These are phyloP conservation scores for Habroteleia sp. DNA, from an alignment of 2,888 invertebrate species.

Conservation along the genomic window DNA sequence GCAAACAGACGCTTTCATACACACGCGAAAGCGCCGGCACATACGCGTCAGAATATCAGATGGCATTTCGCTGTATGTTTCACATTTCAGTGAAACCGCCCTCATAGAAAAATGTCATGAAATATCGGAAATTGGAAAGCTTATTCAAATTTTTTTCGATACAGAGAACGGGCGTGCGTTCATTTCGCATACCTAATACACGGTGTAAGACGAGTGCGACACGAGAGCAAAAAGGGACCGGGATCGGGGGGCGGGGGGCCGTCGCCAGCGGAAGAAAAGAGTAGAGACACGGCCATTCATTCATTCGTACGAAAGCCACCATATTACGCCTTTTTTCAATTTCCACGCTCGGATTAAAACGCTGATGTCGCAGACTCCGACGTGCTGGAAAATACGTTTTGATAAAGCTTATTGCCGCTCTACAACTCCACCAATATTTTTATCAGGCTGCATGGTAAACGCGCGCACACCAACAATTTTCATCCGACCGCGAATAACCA, in stretches of 20 bases:
- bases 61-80: constrained; percentile 78
- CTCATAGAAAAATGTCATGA: constrained; percentile 79
- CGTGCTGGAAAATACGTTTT: constrained; percentile 64
- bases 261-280: constrained; percentile 66
- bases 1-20: constrained; percentile 53
- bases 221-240: constrained; percentile 64
- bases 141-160: constrained; percentile 80
- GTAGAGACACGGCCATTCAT: constrained; percentile 60
- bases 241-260: constrained; percentile 42
- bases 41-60: constrained; percentile 75
- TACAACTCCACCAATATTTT: constrained; percentile 51
- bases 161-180: constrained; percentile 70
- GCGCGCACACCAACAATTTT: constrained; percentile 32
- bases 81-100: constrained; percentile 78
- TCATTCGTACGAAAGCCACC: constrained; percentile 62
- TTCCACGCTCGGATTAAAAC: constrained; percentile 68
- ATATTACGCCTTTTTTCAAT: constrained; percentile 69
- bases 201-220: constrained; percentile 62
- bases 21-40: constrained; percentile 53
- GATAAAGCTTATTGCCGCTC: constrained; percentile 64
- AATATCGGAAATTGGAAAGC: constrained; percentile 81
- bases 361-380: constrained; percentile 64
- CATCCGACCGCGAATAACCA: constrained; percentile 28
- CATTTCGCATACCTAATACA: constrained; percentile 76
- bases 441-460: constrained; percentile 40